A percentile compares a stretch with the other conserved stretches of the same genome.
Evolutionary conservation across 2,797 vertebrate genomes (phyloP).

Genomic region (Neoniphon sammara): DNA sequence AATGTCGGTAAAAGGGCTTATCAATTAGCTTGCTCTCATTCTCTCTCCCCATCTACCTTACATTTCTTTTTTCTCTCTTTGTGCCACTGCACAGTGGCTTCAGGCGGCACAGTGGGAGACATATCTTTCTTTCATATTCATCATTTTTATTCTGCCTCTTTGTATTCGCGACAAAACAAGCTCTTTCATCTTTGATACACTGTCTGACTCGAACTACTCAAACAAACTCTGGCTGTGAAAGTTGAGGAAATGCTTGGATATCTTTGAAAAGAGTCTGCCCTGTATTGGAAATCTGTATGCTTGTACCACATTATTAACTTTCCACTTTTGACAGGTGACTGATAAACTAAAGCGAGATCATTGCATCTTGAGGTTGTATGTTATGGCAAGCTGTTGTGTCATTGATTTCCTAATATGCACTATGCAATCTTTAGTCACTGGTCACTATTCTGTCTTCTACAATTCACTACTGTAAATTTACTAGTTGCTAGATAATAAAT

Average conservation of each 20-base stretch:
- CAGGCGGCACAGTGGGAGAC: slow-evolving; percentile 51
- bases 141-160: slow-evolving; percentile 47
- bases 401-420: no score
- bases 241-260: slow-evolving; percentile 3
- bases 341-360: slow-evolving; percentile 40
- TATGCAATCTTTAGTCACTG: no score
- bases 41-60: slow-evolving; percentile 26
- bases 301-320: slow-evolving; percentile 49
- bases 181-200: slow-evolving; percentile 67
- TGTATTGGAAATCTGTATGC: slow-evolving; percentile 6
- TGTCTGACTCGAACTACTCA: slow-evolving; percentile 46
- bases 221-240: slow-evolving; percentile 50
- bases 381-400: no score
- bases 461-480: no score
- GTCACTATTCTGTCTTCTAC: no score
- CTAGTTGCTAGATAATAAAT: no score
- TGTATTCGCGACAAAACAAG: slow-evolving; percentile 59
- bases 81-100: slow-evolving; percentile 40
- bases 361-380: slow-evolving; percentile 39
- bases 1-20: slow-evolving; percentile 58
- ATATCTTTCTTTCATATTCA: slow-evolving; percentile 61
- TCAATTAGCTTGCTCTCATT: slow-evolving; percentile 70
- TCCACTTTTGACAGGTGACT: slow-evolving; percentile 29
- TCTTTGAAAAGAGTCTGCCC: slow-evolving; percentile 20
- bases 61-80: slow-evolving; percentile 36